These are phyloP conservation scores for Ichneumon xanthorius DNA, from an alignment of 2,888 invertebrate genomes.

Conservation along the genomic window DNA sequence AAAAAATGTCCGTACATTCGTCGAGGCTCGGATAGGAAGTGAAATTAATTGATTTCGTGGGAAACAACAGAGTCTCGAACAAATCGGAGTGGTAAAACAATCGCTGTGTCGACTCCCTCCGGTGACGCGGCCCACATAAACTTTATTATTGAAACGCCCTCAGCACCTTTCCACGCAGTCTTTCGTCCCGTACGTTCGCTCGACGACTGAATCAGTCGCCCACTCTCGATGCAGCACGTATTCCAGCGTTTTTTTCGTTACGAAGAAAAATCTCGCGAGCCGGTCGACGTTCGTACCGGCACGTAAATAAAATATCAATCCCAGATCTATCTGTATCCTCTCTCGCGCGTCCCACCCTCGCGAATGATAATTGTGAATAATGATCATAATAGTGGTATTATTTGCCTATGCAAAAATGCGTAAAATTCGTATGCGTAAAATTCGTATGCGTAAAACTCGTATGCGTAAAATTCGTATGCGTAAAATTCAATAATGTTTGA, in stretches of 20 bases:
- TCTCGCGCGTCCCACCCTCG: no score
- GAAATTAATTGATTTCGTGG: neutral
- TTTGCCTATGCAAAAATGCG: no score
- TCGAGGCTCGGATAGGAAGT: neutral
- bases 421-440: no score
- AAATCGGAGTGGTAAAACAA: neutral
- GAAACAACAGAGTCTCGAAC: neutral
- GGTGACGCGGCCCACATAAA: neutral
- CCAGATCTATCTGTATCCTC: neutral
- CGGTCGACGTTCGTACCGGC: neutral
- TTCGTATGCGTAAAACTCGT: no score
- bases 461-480: no score
- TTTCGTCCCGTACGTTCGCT: neutral
- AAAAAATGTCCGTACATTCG: no score
- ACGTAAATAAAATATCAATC: constrained; percentile 1
- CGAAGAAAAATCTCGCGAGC: neutral
- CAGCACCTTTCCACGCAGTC: neutral
- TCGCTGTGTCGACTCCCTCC: neutral
- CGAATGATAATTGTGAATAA: no score
- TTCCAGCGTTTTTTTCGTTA: neutral
- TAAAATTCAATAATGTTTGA: no score
- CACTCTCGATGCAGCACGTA: constrained; percentile 8
- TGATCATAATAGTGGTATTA: no score
- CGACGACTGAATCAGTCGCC: neutral
- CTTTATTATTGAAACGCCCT: neutral